Conservation (phyloP, 2,797 vertebrate species). For the Sarcophilus harrisii region DNA sequence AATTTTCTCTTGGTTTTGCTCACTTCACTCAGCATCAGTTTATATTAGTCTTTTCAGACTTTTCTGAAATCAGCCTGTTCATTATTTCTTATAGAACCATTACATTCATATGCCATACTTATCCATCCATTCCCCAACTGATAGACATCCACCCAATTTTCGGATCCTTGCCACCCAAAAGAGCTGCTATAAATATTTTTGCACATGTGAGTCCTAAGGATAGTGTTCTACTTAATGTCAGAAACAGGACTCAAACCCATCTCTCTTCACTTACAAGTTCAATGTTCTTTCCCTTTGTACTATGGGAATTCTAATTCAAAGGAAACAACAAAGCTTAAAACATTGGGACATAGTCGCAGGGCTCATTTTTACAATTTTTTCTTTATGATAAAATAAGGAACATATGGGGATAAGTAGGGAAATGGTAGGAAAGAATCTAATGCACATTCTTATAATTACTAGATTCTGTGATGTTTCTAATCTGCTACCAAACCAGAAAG, state of each 20-base stretch:
- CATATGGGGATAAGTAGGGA: background rate
- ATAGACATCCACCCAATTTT: too few species aligned
- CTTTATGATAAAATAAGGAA: background rate
- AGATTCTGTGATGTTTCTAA: background rate
- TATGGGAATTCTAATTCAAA: background rate
- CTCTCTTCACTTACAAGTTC: background rate
- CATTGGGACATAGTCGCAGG: background rate
- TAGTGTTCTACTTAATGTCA: background rate
- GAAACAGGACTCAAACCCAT: background rate
- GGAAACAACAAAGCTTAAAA: background rate
- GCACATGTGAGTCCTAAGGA: background rate
- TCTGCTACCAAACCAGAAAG: background rate
- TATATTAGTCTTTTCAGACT: too few species aligned
- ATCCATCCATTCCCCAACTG: too few species aligned
- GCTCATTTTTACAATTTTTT: background rate
- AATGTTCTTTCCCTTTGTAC: background rate
- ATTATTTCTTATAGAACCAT: too few species aligned
- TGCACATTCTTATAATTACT: background rate
- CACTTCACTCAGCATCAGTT: too few species aligned
- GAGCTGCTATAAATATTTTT: too few species aligned
- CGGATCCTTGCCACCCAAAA: too few species aligned
- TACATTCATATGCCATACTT: too few species aligned
- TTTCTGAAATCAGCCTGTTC: too few species aligned
- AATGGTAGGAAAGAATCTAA: background rate
- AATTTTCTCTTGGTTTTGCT: too few species aligned